Base-by-base conservation (phyloP, 2,113 vertebrate species). In the Eupsittula cactorum region DNA sequence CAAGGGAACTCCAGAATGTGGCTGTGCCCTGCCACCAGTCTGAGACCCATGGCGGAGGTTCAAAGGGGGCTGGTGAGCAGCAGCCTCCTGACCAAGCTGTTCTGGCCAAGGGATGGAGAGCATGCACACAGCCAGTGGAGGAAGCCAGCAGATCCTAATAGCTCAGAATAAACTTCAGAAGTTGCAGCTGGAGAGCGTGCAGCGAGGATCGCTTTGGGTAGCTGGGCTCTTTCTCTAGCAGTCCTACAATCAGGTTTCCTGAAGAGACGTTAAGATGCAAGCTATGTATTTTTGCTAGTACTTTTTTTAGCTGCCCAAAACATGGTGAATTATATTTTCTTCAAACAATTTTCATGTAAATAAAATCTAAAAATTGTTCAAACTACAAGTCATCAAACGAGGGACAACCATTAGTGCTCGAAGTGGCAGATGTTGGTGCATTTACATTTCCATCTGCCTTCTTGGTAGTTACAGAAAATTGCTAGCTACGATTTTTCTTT, bases 401-500 rank as follows among this genome's bases (percentile, higher is more conserved):
- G 75, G 87, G 63, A 89, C 85, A 86, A 83, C 92, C 76, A 84
- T 60, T 78, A 88, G 73, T 46, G 57, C 62, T 90, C 2, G 0
- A 78, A 90, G 42, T 28, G 35, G 80, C 80, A 94, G 92, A 84
- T 92, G 91, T 71, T 57, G 0, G 5, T 73, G 49, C 35, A 88
- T 92, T 95, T 92, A 28, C 67, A 92, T 91, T 88, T 93, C 88
- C 86, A 90, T 86, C 93, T 90, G 92, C 82, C 77, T 71, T 82
- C 77, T 71, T 53, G 49, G 78, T 70, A 70, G 86, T 59, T 91
- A 74, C 62, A 65, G 69, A 86, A 93, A 94, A 91, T 53, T 49
- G 3, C 83, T 73, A 89, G 83, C 49, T 73, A 39, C 2, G 19
- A 68, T 77, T 96, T 89, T 93, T 83, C 57, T 82, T 86, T 77